Evolutionary conservation across 2,113 vertebrate genomes (phyloP), one percentile per base, ranked within the genome.

Genomic region (Bucco capensis): DNA sequence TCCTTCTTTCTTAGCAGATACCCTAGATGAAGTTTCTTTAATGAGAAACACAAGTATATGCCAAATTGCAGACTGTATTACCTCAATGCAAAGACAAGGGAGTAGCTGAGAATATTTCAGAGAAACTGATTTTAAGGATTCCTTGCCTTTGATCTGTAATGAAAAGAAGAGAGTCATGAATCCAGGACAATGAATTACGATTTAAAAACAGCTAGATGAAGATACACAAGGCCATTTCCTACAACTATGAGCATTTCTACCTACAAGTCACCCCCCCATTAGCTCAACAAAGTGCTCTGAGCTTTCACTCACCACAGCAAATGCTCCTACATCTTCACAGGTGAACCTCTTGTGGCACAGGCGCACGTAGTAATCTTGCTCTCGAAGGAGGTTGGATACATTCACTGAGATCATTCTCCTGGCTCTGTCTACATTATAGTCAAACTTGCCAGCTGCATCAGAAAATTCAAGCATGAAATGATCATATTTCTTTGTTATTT

Each of bases 11-110:
- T 82, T 89, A 82, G 33, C 37, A 89, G 31, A 91, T 77, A 76
- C 56, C 33, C 4, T 19, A 71, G 16, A 44, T 44, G 74, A 80
- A 61, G 47, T 22, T 61, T 73, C 8, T 67, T 84, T 78, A 56
- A 88, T 40, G 31, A 37, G 53, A 86, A 93, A 81, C 42, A 77
- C 13, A 71, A 67, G 27, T 61, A 53, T 69, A 54, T 35, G 71
- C 44, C 11, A 81, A 70, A 83, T 44, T 83, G 14, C 47, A 90
- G 40, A 54, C 28, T 65, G 22, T 23, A 54, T 96, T 97, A 99
- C 98, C 98, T 99, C 98, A 51, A 99, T 98, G 85, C 98, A 99
- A 44, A 99, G 97, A 86, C 98, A 99, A 40, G 98, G 98, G 33
- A 98, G 79, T 35, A 97, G 96, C 90, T 96, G 95, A 35, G 97